phyloP scores from a whole-genome alignment of 2,888 invertebrate genomes.

The Napeogenes inachia region DNA sequence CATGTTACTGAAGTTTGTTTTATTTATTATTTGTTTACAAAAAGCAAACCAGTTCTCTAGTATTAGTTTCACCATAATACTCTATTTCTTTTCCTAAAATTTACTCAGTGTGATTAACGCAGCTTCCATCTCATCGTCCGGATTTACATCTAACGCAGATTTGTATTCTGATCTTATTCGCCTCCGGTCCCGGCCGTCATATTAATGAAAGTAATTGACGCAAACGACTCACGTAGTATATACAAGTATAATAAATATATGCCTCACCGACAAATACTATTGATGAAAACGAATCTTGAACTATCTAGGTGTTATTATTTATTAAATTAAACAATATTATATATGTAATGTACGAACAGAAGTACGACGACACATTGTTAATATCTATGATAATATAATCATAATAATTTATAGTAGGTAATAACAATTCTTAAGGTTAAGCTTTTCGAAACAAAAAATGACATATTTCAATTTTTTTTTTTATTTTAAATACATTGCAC shows the following conservation, averaged over 20 bases:
- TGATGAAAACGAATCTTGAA: not conserved
- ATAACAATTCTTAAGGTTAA: too few species aligned
- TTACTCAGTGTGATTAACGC: constrained; percentile 21
- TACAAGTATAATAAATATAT: constrained; percentile 7
- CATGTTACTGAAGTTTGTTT: too few species aligned
- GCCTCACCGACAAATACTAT: constrained; percentile 2
- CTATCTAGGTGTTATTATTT: too few species aligned
- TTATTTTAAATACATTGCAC: too few species aligned
- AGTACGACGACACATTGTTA: too few species aligned
- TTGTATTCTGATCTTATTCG: constrained; percentile 26
- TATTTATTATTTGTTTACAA: not conserved
- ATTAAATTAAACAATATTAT: too few species aligned
- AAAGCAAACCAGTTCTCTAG: not conserved
- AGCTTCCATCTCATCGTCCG: constrained; percentile 21
- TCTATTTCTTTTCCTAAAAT: constrained; percentile 1
- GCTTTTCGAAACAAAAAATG: too few species aligned
- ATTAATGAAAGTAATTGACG: constrained; percentile 25
- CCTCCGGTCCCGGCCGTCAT: constrained; percentile 17
- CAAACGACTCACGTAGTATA: constrained; percentile 15
- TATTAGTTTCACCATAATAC: too few species aligned
- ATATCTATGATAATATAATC: too few species aligned
- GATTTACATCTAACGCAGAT: constrained; percentile 30
- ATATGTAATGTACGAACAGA: too few species aligned
- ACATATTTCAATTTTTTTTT: too few species aligned
- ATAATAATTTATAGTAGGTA: too few species aligned